Base-by-base conservation (phyloP, 2,888 invertebrate genomes). In the Frankliniella fusca region DNA sequence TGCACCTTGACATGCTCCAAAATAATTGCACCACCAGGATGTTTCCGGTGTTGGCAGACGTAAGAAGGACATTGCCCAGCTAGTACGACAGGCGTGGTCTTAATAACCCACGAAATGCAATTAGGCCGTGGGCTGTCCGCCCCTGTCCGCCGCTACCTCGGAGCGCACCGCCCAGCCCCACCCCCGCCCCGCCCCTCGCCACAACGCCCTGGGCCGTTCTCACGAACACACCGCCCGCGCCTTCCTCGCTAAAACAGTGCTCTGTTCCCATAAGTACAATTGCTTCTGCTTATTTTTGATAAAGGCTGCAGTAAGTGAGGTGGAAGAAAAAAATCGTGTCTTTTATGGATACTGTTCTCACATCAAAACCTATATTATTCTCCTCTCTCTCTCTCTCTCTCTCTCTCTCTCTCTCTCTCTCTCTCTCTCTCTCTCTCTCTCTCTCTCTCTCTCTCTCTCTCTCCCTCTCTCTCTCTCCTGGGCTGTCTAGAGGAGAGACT, bases 401-500 rank as follows among this genome's bases (percentile, higher is more conserved):
- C 61, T 61, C 15, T 54, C 8, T 50, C 50, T 50, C 50, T 50
- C 50, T 50, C 50, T 50, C 50, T 50, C 50, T 50, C 50, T 50
- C 15, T 65, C 65, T 65, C 20, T 65, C 65, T 54, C 54, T 54
- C 54, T 20, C 3, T 54, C 54, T 54, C 54, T 54, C 54, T 54
- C 54, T 54, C 54, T 54, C 54, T 54, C 54, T 54, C 54, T 54
- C 54, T 54, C 54, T 54, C 54, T 54, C 54, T 54, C 54, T 54
- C 54, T 54, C 54, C 20, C 54, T 54, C 54, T 54, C 54, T 54
- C 61, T 61, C 61, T 61, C 15, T 54, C 8, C 54, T 12, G 54
- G 54, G 18, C 54, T 15, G 8, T 15, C 18, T 54, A 5, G 2
- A 54, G 5, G 54, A 54, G 54, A 54, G 38, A 2, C 38, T 38